Evolutionary conservation across 2,113 vertebrate genomes (phyloP), one percentile per base, ranked within the genome.

Genomic region (Naja naja): DNA sequence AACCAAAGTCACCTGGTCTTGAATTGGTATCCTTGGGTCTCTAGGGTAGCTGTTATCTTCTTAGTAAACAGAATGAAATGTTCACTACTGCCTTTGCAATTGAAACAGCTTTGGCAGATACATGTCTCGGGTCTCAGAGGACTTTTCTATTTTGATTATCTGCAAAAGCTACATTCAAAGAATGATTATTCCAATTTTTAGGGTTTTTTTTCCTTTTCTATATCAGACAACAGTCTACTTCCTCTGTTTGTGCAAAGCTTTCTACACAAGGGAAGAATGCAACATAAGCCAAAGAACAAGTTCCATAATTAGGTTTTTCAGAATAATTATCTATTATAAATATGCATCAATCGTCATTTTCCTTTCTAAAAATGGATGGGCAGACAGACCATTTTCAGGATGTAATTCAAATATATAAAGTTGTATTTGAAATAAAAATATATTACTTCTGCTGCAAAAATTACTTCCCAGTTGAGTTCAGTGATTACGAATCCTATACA

Each of bases 161-260:
- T 95, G 69, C 89, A 92, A 93, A 97, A 96, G 16, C 94, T 90
- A 95, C 90, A 74, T 91, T 95, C 94, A 91, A 93, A 89, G 93
- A 94, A 34, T 91, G 90, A 25, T 85, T 95, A 56, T 64, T 87
- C 89, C 87, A 91, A 95, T 95, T 96, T 43, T 89, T 11, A 88
- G 27, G 45, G 1, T 91, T 90, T 94, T 95, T 20, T 7, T 22
- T n/a, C 16, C 4, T 85, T 55, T 20, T 81, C 18, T 39, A 81
- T 81, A 81, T 81, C n/a, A 52, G 52, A 22, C 30, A 56, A 22
- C 27, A 43, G 9, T 23, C 22, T 39, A 49, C 25, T 34, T 52
- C 3, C 34, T 64, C 49, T 34, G 12, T n/a, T 87, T 69, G 12
- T 11, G 45, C n/a, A 56, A 89, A 88, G 4, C 30, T 22, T 89